A percentile compares a stretch with the other conserved stretches of the same genome.
Conservation (phyloP, 2,797 vertebrate genomes). For the Myotis vivesi region DNA sequence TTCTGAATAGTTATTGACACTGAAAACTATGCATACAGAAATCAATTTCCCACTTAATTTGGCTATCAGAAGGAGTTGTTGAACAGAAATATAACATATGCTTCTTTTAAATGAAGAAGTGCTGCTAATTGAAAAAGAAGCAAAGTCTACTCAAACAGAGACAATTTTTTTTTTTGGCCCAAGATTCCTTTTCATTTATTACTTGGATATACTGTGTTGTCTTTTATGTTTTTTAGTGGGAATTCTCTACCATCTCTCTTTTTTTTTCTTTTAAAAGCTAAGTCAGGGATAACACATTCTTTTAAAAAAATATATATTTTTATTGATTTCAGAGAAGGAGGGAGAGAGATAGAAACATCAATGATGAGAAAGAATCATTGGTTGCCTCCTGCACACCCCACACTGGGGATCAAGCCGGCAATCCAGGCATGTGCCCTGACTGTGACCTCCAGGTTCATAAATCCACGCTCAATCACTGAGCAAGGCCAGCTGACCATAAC, state of each 20-base stretch:
- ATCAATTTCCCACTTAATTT: constrained; percentile 19
- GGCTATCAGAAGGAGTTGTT: not conserved
- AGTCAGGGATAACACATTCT: not conserved
- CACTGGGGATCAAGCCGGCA: no score
- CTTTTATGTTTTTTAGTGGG: not conserved
- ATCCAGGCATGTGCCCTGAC: no score
- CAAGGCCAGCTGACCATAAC: not conserved
- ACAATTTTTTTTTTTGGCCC: not conserved
- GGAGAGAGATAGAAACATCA: no score
- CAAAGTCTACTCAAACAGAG: not conserved
- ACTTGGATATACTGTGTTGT: not conserved
- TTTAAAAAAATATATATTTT: not conserved
- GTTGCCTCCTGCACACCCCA: no score
- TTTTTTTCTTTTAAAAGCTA: not conserved
- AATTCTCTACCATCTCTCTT: not conserved
- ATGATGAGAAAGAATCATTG: no score
- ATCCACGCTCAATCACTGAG: no score
- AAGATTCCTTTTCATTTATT: not conserved
- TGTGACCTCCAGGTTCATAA: no score
- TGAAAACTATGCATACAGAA: not conserved
- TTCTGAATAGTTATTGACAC: not conserved
- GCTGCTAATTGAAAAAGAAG: not conserved
- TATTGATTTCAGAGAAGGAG: no score
- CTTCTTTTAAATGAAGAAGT: not conserved
- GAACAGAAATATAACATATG: not conserved